These are phyloP conservation scores for Channa argus DNA, from an alignment of 2,113 vertebrate genomes.

Conservation along the genomic window DNA sequence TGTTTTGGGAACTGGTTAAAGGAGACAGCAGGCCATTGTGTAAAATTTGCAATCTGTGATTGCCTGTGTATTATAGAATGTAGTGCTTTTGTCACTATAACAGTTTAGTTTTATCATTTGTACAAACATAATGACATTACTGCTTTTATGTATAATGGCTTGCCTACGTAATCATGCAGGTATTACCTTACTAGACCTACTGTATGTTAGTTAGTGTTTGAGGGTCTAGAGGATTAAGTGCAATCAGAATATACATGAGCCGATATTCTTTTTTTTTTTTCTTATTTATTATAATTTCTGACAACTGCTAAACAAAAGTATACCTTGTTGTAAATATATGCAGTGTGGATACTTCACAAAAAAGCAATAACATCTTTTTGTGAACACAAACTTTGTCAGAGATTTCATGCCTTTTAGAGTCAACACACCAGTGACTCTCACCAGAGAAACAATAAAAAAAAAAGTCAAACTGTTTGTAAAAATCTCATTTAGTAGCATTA, in stretches of 20 bases:
- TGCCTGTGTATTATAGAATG: slow-evolving; percentile 89
- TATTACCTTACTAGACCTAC: slow-evolving; percentile 78
- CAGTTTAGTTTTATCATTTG: slow-evolving; percentile 83
- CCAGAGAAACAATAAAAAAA: slow-evolving; percentile 72
- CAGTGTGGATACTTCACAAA: slow-evolving; percentile 82
- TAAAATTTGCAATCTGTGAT: slow-evolving; percentile 97
- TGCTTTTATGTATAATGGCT: slow-evolving; percentile 74
- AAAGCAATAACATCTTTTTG: slow-evolving; percentile 84
- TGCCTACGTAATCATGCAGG: slow-evolving; percentile 75
- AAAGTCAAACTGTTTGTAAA: slow-evolving; percentile 70
- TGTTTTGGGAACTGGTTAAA: slow-evolving; percentile 46
- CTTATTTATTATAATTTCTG: slow-evolving; percentile 86
- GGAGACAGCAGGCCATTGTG: slow-evolving; percentile 61
- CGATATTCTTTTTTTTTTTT: slow-evolving; percentile 82
- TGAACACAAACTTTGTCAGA: slow-evolving; percentile 60
- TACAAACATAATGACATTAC: slow-evolving; percentile 78
- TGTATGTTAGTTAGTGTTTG: slow-evolving; percentile 73
- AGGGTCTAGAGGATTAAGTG: slow-evolving; percentile 89
- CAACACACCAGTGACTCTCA: slow-evolving; percentile 73
- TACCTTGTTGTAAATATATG: slow-evolving; percentile 83
- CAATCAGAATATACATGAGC: slow-evolving; percentile 92
- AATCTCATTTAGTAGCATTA: slow-evolving; percentile 51
- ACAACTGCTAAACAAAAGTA: slow-evolving; percentile 69
- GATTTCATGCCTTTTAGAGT: slow-evolving; percentile 74
- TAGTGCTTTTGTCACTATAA: slow-evolving; percentile 88